Evolutionary conservation across 2,113 vertebrate genomes (phyloP).

Genomic region (Platycercus adscitus): DNA sequence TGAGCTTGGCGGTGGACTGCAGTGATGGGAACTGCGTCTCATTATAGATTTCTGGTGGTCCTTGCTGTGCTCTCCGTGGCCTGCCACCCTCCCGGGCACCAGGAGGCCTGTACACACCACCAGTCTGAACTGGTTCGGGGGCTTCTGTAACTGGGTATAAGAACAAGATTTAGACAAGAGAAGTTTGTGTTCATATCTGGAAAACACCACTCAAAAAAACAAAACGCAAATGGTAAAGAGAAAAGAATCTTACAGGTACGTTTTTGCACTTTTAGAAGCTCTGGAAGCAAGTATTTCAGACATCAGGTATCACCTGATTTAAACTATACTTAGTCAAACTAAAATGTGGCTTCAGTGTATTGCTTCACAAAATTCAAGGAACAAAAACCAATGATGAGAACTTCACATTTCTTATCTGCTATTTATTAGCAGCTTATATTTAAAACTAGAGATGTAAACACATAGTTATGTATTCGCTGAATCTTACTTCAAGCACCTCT

Average conservation of each 20-base stretch:
- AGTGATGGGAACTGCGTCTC: slow-evolving; percentile 96
- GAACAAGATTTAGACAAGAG: not conserved
- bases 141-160: slow-evolving; percentile 74
- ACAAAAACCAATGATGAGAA: not conserved
- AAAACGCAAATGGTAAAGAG: not conserved
- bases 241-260: not conserved
- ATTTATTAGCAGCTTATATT: not conserved
- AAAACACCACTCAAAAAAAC: not conserved
- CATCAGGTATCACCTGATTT: not conserved
- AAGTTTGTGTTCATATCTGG: not conserved
- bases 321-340: not conserved
- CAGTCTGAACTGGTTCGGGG: slow-evolving; percentile 82
- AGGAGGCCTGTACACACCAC: slow-evolving; percentile 95
- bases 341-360: not conserved
- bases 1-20: slow-evolving; percentile 92
- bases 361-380: not conserved
- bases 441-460: not conserved
- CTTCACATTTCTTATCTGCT: not conserved
- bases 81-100: slow-evolving; percentile 85
- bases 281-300: not conserved
- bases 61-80: slow-evolving; percentile 82
- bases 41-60: slow-evolving; percentile 94
- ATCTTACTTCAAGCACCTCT: not conserved
- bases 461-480: not conserved
- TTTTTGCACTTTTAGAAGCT: not conserved